Evolutionary conservation across 2,888 invertebrate species (phyloP).

Genomic region (Andrena bicolor): DNA sequence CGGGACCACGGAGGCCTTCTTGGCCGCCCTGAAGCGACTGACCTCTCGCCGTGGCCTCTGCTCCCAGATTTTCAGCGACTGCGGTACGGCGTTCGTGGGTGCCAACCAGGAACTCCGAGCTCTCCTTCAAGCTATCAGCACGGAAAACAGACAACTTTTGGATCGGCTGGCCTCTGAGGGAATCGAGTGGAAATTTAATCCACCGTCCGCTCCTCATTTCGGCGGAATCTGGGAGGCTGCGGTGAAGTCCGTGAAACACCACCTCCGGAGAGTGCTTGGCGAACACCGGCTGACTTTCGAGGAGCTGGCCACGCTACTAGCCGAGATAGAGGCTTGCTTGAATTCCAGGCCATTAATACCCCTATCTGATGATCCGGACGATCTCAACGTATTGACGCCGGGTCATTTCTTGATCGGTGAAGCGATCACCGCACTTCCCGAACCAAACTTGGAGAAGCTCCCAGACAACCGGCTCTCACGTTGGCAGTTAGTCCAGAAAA

Average conservation of each 20-base stretch:
- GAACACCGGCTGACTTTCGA: not conserved
- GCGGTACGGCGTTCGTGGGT: no score
- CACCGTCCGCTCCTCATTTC: constrained; percentile 2
- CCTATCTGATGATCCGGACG: not conserved
- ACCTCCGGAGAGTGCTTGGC: not conserved
- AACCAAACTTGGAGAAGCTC: not conserved
- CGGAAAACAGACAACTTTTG: no score
- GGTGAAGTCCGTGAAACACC: constrained; percentile 6
- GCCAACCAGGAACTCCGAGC: no score
- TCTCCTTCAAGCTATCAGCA: no score
- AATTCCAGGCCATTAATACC: not conserved
- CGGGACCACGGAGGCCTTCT: no score
- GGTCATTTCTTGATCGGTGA: constrained; percentile 10
- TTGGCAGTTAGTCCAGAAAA: not conserved
- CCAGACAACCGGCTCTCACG: not conserved
- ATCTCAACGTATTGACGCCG: not conserved
- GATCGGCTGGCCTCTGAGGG: not conserved
- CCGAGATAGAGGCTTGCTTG: not conserved
- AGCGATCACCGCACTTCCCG: not conserved
- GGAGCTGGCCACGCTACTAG: constrained; percentile 4
- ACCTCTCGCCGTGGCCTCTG: no score
- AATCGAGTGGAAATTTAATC: constrained; percentile 7
- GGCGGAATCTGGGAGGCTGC: constrained; percentile 21
- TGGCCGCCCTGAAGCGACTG: no score
- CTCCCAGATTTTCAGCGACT: no score